Evolutionary conservation across 2,888 invertebrate species (phyloP).

Genomic region (Cheilosia pagana): DNA sequence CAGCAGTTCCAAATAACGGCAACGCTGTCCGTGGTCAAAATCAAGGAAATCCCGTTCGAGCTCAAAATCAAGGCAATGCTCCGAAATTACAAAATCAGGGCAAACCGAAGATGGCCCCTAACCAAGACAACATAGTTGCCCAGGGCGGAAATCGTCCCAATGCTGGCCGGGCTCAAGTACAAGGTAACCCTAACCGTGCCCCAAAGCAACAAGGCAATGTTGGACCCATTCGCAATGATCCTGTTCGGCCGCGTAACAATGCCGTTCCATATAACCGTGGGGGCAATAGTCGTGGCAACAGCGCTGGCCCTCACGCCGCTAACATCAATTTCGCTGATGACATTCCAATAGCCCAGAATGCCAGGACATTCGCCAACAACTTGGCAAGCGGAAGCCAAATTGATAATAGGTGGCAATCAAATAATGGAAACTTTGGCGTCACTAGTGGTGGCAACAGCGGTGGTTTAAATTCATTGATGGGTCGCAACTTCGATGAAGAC

Average conservation of each 20-base stretch:
- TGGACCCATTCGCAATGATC: slow-evolving; percentile 62
- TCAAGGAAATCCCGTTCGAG: background rate
- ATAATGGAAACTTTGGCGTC: slow-evolving; percentile 73
- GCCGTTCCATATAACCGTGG: slow-evolving; percentile 52
- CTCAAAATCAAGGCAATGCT: slow-evolving; percentile 5
- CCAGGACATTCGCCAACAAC: slow-evolving; percentile 55
- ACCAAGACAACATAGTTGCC: background rate
- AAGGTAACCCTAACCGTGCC: slow-evolving; percentile 8
- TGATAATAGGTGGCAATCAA: slow-evolving; percentile 52
- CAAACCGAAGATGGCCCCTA: background rate
- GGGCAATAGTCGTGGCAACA: slow-evolving; percentile 52
- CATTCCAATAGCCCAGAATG: slow-evolving; percentile 74
- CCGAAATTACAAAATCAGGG: background rate
- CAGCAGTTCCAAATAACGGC: background rate
- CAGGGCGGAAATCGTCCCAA: slow-evolving; percentile 10
- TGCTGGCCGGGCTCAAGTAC: background rate
- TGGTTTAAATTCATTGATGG: slow-evolving; percentile 70
- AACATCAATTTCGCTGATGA: slow-evolving; percentile 65
- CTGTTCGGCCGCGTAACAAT: slow-evolving; percentile 9
- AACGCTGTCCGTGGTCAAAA: slow-evolving; percentile 9
- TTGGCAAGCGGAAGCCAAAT: slow-evolving; percentile 40
- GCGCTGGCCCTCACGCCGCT: slow-evolving; percentile 66
- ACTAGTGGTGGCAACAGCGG: slow-evolving; percentile 49
- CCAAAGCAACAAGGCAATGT: slow-evolving; percentile 44
- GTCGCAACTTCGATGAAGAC: slow-evolving; percentile 64